Percentiles rank a stretch among this genome's conserved stretches.
Conservation (phyloP, 2,113 vertebrate genomes). For the Triplophysa siluroides region DNA sequence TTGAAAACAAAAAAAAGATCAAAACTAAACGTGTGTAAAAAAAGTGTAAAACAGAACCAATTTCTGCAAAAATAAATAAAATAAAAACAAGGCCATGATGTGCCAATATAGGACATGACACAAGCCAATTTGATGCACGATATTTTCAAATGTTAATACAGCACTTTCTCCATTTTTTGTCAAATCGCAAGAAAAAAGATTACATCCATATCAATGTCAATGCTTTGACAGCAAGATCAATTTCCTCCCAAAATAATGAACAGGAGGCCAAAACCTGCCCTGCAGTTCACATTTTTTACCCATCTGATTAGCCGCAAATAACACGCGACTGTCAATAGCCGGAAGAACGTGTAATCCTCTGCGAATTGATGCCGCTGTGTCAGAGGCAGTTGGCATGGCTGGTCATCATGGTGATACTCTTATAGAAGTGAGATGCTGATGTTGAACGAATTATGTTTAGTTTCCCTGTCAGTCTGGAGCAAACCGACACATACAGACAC, state of each 20-base stretch:
- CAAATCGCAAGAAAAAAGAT: neutral
- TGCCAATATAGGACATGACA: too few species aligned
- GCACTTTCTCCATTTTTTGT: too few species aligned
- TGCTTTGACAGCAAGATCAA: conserved; percentile 50
- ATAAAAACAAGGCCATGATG: too few species aligned
- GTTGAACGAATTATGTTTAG: conserved; percentile 95
- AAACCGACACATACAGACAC: conserved; percentile 70
- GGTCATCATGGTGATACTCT: conserved; percentile 58
- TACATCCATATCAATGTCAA: neutral
- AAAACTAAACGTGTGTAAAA: too few species aligned
- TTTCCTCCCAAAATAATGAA: conserved; percentile 58
- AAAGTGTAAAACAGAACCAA: too few species aligned
- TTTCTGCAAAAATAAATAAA: too few species aligned
- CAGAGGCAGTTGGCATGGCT: conserved; percentile 61
- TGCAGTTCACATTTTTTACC: conserved; percentile 66
- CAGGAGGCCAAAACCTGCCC: conserved; percentile 57
- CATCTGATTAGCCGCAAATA: conserved; percentile 71
- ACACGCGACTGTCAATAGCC: conserved; percentile 70
- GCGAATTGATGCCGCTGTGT: conserved; percentile 65
- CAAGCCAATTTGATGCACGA: too few species aligned
- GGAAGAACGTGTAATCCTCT: conserved; percentile 69
- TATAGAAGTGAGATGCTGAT: conserved; percentile 66
- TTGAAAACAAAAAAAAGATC: too few species aligned
- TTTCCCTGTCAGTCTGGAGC: conserved; percentile 87
- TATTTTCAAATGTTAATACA: too few species aligned